Evolutionary conservation across 2,888 invertebrate species (phyloP).

Genomic region (Archips crataeganus): DNA sequence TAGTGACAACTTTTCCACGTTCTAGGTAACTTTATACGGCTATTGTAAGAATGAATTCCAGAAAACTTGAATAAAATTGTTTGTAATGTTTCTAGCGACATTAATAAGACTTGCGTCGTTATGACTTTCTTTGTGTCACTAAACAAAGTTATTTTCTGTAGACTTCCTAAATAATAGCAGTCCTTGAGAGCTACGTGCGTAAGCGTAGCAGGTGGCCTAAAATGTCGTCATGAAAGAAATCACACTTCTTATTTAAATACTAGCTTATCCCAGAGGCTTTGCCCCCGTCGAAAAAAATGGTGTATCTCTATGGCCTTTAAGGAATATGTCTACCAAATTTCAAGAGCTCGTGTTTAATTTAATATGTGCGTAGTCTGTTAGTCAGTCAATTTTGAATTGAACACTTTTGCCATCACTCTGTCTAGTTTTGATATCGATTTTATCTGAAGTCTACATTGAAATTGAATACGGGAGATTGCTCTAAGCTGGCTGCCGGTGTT

Average conservation of each 20-base stretch:
- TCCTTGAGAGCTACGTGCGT: constrained; percentile 5
- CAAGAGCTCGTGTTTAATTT: too few relatives aligned
- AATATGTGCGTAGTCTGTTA: too few relatives aligned
- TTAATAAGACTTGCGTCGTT: constrained; percentile 22
- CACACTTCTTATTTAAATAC: background rate
- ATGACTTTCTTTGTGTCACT: constrained; percentile 23
- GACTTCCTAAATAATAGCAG: constrained; percentile 22
- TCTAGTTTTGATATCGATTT: background rate
- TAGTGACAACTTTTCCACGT: background rate
- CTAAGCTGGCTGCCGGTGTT: background rate
- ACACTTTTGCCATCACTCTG: background rate
- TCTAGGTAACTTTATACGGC: background rate
- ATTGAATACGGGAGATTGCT: constrained; percentile 9
- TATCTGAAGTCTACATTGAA: background rate
- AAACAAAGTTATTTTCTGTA: constrained; percentile 26
- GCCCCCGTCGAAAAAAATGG: too few relatives aligned
- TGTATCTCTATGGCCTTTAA: too few relatives aligned
- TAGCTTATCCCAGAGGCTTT: background rate
- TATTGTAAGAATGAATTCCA: background rate
- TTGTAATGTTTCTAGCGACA: constrained; percentile 5
- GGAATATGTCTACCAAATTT: too few relatives aligned
- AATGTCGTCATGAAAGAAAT: constrained; percentile 10
- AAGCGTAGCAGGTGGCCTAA: constrained; percentile 25
- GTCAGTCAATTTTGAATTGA: too few relatives aligned
- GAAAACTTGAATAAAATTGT: background rate